Percentiles rank a stretch among this genome's conserved stretches.
Evolutionary conservation across 2,888 invertebrate genomes (phyloP).

Genomic region (Polydrusus cervinus): DNA sequence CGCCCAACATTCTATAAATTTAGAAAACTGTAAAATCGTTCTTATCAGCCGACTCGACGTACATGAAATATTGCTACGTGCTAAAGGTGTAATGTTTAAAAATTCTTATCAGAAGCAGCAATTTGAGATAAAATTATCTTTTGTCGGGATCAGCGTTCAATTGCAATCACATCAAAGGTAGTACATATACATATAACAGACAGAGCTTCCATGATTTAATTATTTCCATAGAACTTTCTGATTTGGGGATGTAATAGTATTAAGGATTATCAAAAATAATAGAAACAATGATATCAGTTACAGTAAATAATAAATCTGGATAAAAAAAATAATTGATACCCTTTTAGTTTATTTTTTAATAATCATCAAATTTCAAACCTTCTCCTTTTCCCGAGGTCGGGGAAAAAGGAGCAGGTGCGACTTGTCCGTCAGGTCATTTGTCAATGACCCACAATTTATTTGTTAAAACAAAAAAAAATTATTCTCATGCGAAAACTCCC

Average conservation of each 20-base stretch:
- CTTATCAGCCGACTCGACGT: slow-evolving; percentile 25
- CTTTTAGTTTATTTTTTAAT: no score
- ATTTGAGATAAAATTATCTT: slow-evolving; percentile 27
- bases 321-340: no score
- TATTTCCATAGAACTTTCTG: neutral
- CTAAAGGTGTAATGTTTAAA: slow-evolving; percentile 38
- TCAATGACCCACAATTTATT: no score
- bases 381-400: no score
- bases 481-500: no score
- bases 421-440: no score
- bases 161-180: slow-evolving; percentile 6
- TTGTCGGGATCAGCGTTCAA: neutral
- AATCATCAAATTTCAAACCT: no score
- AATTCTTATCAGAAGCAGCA: slow-evolving; percentile 24
- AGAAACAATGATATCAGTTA: neutral
- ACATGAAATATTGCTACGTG: slow-evolving; percentile 26
- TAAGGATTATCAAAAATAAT: neutral
- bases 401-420: no score
- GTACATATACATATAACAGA: neutral
- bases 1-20: slow-evolving; percentile 8
- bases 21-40: slow-evolving; percentile 9
- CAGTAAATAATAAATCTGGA: neutral
- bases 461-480: no score
- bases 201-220: neutral
- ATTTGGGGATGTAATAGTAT: neutral